Evolutionary conservation across 2,113 vertebrate species (phyloP).

Genomic region (Rhinogobius similis): DNA sequence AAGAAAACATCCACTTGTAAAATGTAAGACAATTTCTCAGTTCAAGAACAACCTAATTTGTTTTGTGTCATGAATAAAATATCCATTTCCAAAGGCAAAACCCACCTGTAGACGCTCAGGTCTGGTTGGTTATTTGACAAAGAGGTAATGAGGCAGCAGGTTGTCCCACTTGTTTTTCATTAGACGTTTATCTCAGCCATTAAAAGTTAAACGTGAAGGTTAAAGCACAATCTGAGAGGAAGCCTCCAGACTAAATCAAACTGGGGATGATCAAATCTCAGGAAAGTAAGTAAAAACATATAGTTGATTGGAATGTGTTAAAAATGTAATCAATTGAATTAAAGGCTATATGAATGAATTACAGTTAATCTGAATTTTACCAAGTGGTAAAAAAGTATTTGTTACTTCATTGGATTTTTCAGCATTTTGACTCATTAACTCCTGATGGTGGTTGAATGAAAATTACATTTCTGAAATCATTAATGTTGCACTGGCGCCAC

Average conservation of each 20-base stretch:
- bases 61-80: neutral
- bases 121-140: neutral
- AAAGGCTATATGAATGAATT: too few relatives aligned
- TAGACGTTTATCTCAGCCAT: slow-evolving; percentile 35
- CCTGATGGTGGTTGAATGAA: too few relatives aligned
- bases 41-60: neutral
- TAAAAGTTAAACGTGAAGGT: slow-evolving; percentile 18
- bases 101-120: neutral
- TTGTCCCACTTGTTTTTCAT: slow-evolving; percentile 25
- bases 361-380: too few relatives aligned
- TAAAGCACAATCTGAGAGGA: slow-evolving; percentile 6
- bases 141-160: slow-evolving; percentile 1
- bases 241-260: too few relatives aligned
- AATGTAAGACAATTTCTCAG: neutral
- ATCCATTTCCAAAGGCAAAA: neutral
- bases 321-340: too few relatives aligned
- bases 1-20: too few relatives aligned
- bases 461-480: too few relatives aligned
- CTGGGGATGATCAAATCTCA: neutral
- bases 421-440: too few relatives aligned
- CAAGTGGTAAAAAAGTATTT: too few relatives aligned
- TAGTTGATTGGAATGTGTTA: too few relatives aligned
- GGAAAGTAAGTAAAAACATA: too few relatives aligned
- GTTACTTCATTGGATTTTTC: too few relatives aligned
- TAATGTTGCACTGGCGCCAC: neutral